phyloP scores from a whole-genome alignment of 2,888 invertebrate species.

The Noctua fimbriata region DNA sequence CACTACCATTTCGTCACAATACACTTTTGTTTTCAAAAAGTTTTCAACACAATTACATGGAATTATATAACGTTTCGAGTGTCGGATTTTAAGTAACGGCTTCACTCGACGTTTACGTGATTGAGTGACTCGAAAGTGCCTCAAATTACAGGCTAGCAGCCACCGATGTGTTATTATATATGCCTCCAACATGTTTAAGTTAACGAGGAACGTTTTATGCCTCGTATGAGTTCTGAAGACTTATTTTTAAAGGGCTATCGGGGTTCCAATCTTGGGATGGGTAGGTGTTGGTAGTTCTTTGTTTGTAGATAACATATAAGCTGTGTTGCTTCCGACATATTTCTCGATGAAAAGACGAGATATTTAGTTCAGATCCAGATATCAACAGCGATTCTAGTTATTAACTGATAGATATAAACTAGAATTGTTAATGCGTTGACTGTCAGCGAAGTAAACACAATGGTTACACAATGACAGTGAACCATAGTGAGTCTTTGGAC shows the following conservation, averaged over 20 bases:
- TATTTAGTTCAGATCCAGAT: not conserved
- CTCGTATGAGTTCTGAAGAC: constrained; percentile 60
- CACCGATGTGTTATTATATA: constrained; percentile 68
- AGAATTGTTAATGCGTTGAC: not conserved
- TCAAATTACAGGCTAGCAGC: constrained; percentile 72
- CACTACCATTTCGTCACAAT: constrained; percentile 61
- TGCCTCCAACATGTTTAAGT: constrained; percentile 66
- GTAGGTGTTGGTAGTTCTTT: constrained; percentile 27
- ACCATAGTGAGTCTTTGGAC: not conserved
- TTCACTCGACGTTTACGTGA: constrained; percentile 73
- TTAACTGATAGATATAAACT: not conserved
- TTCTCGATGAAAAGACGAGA: not conserved
- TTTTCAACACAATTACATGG: constrained; percentile 63
- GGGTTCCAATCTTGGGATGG: constrained; percentile 42
- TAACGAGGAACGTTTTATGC: constrained; percentile 66
- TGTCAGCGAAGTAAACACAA: not conserved
- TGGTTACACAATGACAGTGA: not conserved
- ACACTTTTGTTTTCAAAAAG: constrained; percentile 68
- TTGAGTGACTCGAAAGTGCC: constrained; percentile 77
- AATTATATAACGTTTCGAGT: constrained; percentile 65
- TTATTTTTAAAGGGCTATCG: constrained; percentile 59
- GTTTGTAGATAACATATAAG: not conserved
- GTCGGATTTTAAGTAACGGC: constrained; percentile 63
- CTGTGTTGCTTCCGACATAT: not conserved
- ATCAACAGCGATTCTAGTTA: not conserved